Evolutionary conservation across 2,888 invertebrate genomes (phyloP), one percentile per base, ranked within the genome.

Genomic region (Muscina levida): DNA sequence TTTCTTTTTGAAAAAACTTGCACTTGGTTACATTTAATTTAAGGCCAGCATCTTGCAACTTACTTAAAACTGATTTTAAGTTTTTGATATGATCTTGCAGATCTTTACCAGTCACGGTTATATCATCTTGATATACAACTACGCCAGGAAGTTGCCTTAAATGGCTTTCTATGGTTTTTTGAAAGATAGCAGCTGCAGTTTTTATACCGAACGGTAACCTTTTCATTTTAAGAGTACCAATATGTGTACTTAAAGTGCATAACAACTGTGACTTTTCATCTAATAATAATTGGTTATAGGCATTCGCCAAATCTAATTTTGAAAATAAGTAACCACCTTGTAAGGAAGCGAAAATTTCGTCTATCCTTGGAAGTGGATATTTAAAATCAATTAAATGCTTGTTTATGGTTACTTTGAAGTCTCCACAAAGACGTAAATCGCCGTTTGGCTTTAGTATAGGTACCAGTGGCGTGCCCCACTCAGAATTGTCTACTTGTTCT

Each of bases 111-210:
- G n/a, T n/a, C n/a, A n/a, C n/a, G n/a, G n/a, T n/a, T n/a, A n/a
- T 73, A 57, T 82, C 73, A 67, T 82, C 62, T 15, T 62, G 39
- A 68, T 78, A 82, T 11, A 51, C 56, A 1, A 73, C 42, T n/a
- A 75, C 76, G 11, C 51, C 42, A 11, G 59, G 62, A 48, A 77
- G 67, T 1, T 51, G 75, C 15, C 75, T 26, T 24, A 82, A 68
- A 5, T 75, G 1, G 15, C 17, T 77, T 44, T 77, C n/a, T n/a
- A n/a, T n/a, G n/a, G n/a, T n/a, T n/a, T n/a, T n/a, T n/a, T n/a
- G n/a, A n/a, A n/a, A n/a, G n/a, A n/a, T n/a, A n/a, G n/a, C n/a
- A n/a, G n/a, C n/a, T n/a, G n/a, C n/a, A n/a, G n/a, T n/a, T n/a
- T n/a, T n/a, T n/a, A n/a, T n/a, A n/a, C n/a, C n/a, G n/a, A n/a